A percentile compares a stretch with the other conserved stretches of the same genome.
Evolutionary conservation across 2,888 invertebrate species (phyloP).

Genomic region (Conistra vaccinii): DNA sequence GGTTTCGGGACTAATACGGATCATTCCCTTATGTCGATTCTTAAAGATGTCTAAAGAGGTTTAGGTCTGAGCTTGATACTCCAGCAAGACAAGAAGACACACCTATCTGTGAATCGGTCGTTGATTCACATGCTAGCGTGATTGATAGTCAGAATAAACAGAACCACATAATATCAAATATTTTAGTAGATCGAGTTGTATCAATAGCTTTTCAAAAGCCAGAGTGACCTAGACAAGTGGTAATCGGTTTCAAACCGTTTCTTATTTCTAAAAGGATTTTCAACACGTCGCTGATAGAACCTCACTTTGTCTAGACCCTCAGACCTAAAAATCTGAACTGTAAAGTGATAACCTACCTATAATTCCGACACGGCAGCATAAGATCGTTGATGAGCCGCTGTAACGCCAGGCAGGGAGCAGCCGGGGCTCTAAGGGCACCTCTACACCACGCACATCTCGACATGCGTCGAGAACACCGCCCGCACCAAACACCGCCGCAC

Average conservation of each 20-base stretch:
- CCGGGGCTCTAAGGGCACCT: slow-evolving; percentile 81
- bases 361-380: slow-evolving; percentile 87
- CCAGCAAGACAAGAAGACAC: not conserved
- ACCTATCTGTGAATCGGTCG: too few species aligned
- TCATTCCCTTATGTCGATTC: not conserved
- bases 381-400: slow-evolving; percentile 86
- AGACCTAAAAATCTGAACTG: not conserved
- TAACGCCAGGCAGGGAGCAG: slow-evolving; percentile 83
- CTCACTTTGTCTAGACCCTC: too few species aligned
- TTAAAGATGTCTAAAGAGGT: not conserved
- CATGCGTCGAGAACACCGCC: slow-evolving; percentile 83
- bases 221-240: not conserved
- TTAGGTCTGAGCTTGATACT: not conserved
- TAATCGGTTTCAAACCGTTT: too few species aligned
- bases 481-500: slow-evolving; percentile 88
- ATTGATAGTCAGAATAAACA: not conserved
- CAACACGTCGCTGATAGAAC: not conserved
- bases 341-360: slow-evolving; percentile 76
- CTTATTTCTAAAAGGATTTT: not conserved
- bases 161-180: too few species aligned
- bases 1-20: too few species aligned
- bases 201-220: not conserved
- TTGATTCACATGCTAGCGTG: too few species aligned
- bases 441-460: slow-evolving; percentile 88
- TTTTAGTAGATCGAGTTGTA: not conserved